Percentiles rank a stretch among this genome's conserved stretches.
phyloP scores from a whole-genome alignment of 2,888 invertebrate genomes.

The Aphodius sticticus region DNA sequence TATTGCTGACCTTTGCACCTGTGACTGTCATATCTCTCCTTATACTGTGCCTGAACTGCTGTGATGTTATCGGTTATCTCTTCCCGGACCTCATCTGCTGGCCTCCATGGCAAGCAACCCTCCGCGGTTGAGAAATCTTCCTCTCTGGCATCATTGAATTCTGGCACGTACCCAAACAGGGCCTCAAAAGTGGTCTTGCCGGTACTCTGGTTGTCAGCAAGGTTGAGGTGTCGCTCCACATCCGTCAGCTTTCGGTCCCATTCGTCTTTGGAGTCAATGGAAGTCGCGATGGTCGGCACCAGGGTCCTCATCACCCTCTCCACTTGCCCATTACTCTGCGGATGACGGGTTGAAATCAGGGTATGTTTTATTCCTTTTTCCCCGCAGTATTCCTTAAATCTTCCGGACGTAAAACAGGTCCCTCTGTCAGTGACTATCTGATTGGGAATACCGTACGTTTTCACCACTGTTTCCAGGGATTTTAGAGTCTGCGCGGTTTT shows the following conservation, averaged over 20 bases:
- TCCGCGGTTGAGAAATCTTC: not conserved
- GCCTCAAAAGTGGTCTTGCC: constrained; percentile 40
- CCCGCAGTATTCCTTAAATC: not conserved
- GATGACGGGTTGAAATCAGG: not conserved
- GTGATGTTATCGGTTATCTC: not conserved
- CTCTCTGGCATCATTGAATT: not conserved
- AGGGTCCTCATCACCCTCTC: constrained; percentile 17
- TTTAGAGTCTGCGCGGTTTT: constrained; percentile 34
- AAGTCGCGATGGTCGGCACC: constrained; percentile 6
- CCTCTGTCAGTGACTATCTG: constrained; percentile 12
- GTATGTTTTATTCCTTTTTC: not conserved
- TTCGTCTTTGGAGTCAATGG: constrained; percentile 21
- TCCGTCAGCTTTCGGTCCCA: constrained; percentile 36
- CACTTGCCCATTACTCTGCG: not conserved
- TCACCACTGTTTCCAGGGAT: not conserved
- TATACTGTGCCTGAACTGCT: constrained; percentile 8
- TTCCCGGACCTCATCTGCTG: not conserved
- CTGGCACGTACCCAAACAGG: constrained; percentile 35
- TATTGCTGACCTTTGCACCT: not conserved
- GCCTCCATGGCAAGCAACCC: not conserved
- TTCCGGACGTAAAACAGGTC: constrained; percentile 11
- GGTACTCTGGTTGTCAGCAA: constrained; percentile 39
- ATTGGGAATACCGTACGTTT: not conserved
- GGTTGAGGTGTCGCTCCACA: constrained; percentile 41
- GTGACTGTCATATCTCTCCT: constrained; percentile 14